Evolutionary conservation across 1,140 invertebrate species (phyloP).

Genomic region (Papilio helenus): DNA sequence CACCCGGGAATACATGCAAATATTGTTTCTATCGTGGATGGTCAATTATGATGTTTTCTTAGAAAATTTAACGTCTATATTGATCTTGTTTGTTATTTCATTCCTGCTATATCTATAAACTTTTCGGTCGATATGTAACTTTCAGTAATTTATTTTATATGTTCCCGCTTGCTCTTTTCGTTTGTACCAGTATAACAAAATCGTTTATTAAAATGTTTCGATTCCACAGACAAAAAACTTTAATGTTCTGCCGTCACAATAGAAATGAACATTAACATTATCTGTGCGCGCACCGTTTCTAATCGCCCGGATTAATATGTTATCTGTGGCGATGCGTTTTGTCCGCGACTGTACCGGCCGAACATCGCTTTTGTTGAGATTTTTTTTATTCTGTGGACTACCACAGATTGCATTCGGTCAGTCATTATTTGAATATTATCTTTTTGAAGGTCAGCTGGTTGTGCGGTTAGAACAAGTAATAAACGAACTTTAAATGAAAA

Average conservation of each 20-base stretch:
- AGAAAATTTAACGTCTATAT: neutral
- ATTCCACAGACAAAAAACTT: constrained; percentile 19
- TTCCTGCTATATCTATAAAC: neutral
- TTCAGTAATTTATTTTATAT: neutral
- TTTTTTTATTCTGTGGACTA: neutral
- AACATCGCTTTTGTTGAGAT: neutral
- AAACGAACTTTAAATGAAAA: neutral
- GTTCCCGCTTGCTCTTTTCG: neutral
- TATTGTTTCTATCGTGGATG: neutral
- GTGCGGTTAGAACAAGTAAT: too few species aligned
- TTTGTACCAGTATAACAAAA: neutral
- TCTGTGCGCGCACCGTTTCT: constrained; percentile 14
- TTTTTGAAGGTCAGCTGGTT: neutral
- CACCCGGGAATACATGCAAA: constrained; percentile 43
- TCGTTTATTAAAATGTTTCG: constrained; percentile 27
- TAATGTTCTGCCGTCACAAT: constrained; percentile 13
- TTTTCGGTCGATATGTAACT: neutral
- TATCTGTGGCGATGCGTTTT: constrained; percentile 22
- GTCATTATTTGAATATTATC: constrained; percentile 11
- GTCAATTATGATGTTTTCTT: too few species aligned
- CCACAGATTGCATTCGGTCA: neutral
- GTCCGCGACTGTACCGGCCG: neutral
- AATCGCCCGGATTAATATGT: constrained; percentile 20
- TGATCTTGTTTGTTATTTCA: neutral
- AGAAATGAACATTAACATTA: constrained; percentile 1